Base-by-base conservation (phyloP, 2,113 vertebrate genomes). In the Rana temporaria region DNA sequence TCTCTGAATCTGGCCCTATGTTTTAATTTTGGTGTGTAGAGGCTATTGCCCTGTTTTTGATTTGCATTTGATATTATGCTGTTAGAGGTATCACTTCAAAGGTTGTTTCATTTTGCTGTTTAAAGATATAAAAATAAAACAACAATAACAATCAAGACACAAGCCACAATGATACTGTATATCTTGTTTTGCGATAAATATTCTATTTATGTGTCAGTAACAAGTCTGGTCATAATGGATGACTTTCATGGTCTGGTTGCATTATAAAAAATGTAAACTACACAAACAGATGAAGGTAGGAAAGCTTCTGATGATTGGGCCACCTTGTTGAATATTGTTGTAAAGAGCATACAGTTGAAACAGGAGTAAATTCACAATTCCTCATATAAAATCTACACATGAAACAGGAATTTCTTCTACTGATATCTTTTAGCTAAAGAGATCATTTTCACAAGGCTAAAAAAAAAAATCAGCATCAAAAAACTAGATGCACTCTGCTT, bases 381-480 rank as follows among this genome's bases (percentile, higher is more conserved):
- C 56, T 74, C 55, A 74, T 74, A 74, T 59, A 74, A 74, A 74
- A 60, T 74, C 55, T 60, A 73, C 53, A 60, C 71, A 74, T 60
- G 30, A 74, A 59, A 60, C 18, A 60, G 9, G 60, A 57, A 56
- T n/a, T 62, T 30, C 16, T 71, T 56, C 20, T 32, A 75, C 56
- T 60, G 72, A 75, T 75, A 75, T 60, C 12, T 15, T 16, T 75
- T 19, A 42, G 5, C 72, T 60, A 42, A 75, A 32, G 2, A 60
- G 30, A 75, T 60, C 56, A 75, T 42, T 15, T 74, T 20, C 59
- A 32, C 42, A 26, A 75, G 30, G 32, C 59, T 60, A n/a, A 62
- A 26, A 20, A 60, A 60, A 32, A 20, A 60, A 60, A 32, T 30
- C 26, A 15, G 71, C 26, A 74, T 74, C 11, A 34, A 17, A n/a